Conservation (phyloP, 2,888 invertebrate genomes). For the Philereme transversata region DNA sequence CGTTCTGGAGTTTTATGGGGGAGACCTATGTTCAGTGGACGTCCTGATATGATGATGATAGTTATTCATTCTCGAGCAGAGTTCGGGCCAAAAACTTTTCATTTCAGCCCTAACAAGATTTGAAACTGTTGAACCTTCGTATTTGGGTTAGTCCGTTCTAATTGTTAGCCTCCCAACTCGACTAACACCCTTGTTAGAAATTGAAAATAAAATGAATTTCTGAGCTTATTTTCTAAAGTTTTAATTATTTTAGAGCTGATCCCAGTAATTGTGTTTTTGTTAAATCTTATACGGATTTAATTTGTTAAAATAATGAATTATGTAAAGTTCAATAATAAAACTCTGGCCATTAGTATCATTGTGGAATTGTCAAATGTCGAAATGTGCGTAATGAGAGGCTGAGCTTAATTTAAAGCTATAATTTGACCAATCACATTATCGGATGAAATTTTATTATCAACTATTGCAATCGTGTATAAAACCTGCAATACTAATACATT, state of each 20-base stretch:
- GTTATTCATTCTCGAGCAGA: too few species aligned
- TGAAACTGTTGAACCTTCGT: conserved; percentile 9
- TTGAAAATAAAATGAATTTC: conserved; percentile 9
- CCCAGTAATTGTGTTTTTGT: background rate
- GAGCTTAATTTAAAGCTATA: conserved; percentile 12
- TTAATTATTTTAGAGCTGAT: conserved; percentile 1
- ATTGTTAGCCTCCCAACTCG: conserved; percentile 6
- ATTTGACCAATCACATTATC: conserved; percentile 17
- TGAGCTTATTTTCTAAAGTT: conserved; percentile 3
- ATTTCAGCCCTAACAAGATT: background rate
- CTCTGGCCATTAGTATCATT: too few species aligned
- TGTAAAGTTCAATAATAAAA: too few species aligned
- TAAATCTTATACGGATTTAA: too few species aligned
- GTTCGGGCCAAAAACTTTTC: background rate
- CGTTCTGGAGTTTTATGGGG: too few species aligned
- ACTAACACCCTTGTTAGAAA: conserved; percentile 12
- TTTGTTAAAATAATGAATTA: too few species aligned
- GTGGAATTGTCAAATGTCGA: background rate
- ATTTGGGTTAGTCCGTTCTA: conserved; percentile 10
- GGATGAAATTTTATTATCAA: conserved; percentile 8
- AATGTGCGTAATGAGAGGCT: conserved; percentile 7
- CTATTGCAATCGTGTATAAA: too few species aligned
- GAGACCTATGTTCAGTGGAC: too few species aligned
- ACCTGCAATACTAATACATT: too few species aligned
- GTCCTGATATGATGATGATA: too few species aligned